These are phyloP conservation scores for Mungos mungo DNA, from an alignment of 2,113 vertebrate species.

Conservation along the genomic window DNA sequence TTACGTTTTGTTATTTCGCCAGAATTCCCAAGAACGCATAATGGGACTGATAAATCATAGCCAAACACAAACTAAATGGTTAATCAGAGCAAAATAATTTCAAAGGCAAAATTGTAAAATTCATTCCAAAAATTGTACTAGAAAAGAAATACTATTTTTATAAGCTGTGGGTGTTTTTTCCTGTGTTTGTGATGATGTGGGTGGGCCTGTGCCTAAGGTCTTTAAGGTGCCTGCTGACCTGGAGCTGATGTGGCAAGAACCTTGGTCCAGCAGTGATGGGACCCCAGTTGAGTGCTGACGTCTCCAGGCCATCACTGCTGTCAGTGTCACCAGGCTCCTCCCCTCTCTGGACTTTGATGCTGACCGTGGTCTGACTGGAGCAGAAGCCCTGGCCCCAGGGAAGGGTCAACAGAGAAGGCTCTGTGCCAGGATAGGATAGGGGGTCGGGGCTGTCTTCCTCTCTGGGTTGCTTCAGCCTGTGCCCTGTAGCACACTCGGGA, in stretches of 20 bases:
- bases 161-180: background rate
- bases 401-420: background rate
- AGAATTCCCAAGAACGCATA: slow-evolving; percentile 18
- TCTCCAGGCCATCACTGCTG: background rate
- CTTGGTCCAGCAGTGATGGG: background rate
- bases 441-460: background rate
- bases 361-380: background rate
- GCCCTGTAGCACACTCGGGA: background rate
- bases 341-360: background rate
- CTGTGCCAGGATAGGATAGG: no score
- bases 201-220: background rate
- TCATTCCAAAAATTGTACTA: background rate
- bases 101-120: slow-evolving; percentile 28
- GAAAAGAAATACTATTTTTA: background rate
- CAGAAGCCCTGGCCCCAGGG: background rate
- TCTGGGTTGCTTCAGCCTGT: background rate
- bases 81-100: slow-evolving; percentile 33
- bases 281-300: background rate
- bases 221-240: background rate
- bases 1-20: slow-evolving; percentile 23
- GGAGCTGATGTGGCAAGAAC: background rate
- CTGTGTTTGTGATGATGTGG: background rate
- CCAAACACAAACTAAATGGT: slow-evolving; percentile 22
- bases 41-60: background rate
- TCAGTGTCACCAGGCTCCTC: background rate